These are phyloP conservation scores for Pampusana beccarii DNA, from an alignment of 2,113 vertebrate genomes.

Conservation along the genomic window DNA sequence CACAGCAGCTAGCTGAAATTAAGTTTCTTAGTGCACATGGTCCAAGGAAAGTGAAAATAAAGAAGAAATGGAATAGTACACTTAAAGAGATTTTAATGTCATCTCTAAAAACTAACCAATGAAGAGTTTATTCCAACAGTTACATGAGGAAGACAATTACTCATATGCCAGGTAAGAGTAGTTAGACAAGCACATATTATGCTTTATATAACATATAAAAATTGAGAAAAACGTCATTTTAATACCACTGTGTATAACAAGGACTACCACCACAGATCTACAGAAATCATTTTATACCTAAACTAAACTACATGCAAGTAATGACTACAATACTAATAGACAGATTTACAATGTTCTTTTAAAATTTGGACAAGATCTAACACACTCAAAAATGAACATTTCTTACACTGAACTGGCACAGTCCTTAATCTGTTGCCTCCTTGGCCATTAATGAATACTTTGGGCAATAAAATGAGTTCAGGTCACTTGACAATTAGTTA, in stretches of 20 bases:
- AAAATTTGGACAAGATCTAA: neutral
- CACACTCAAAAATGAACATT: neutral
- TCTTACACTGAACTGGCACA: neutral
- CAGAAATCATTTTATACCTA: neutral
- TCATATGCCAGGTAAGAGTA: neutral
- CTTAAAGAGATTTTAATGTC: neutral
- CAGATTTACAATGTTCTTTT: neutral
- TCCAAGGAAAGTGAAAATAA: neutral
- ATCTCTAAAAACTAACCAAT: neutral
- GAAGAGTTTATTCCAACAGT: neutral
- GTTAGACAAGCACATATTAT: neutral
- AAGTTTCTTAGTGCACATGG: neutral
- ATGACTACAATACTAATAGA: neutral
- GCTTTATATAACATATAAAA: neutral
- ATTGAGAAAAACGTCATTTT: neutral
- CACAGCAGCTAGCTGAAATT: neutral
- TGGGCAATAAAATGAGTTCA: neutral
- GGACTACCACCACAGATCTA: accelerated
- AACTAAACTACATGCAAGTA: neutral
- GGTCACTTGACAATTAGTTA: neutral
- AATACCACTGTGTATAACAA: neutral
- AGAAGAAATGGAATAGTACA: neutral
- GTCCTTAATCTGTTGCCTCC: neutral
- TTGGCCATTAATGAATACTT: neutral
- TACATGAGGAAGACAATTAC: neutral